phyloP scores from a whole-genome alignment of 2,888 invertebrate species.

The Brachyptera putata region DNA sequence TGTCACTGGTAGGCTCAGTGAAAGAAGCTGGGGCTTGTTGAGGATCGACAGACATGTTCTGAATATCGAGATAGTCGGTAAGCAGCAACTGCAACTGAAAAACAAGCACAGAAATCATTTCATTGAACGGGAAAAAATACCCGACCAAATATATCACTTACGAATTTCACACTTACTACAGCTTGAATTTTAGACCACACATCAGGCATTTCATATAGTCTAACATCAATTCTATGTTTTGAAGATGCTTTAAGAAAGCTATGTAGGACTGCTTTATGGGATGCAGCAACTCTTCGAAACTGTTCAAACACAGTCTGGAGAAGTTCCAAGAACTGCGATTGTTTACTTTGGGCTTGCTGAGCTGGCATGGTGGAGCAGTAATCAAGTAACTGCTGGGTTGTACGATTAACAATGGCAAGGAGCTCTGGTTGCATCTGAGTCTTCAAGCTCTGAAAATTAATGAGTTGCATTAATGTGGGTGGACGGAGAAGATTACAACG shows the following conservation, averaged over 20 bases:
- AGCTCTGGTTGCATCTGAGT: conserved; percentile 79
- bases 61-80: conserved; percentile 83
- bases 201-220: conserved; percentile 66
- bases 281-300: conserved; percentile 73
- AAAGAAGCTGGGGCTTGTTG: conserved; percentile 37
- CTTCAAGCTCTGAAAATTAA: conserved; percentile 62
- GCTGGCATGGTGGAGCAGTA: conserved; percentile 1
- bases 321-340: conserved; percentile 54
- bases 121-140: conserved; percentile 21
- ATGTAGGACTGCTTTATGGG: conserved; percentile 65
- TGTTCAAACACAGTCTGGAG: conserved; percentile 73
- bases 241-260: conserved; percentile 59
- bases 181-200: conserved; percentile 89
- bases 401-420: conserved; percentile 70
- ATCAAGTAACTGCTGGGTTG: conserved; percentile 71
- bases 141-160: not conserved
- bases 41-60: conserved; percentile 59
- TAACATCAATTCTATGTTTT: conserved; percentile 52
- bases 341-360: conserved; percentile 14
- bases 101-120: conserved; percentile 33
- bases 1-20: conserved; percentile 49
- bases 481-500: not conserved
- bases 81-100: conserved; percentile 76
- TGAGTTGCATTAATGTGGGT: conserved; percentile 8
- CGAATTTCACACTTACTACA: conserved; percentile 71